Conservation (phyloP, 37 sponge, comb jelly and placozoan genomes). For the Halichondria panicea region DNA sequence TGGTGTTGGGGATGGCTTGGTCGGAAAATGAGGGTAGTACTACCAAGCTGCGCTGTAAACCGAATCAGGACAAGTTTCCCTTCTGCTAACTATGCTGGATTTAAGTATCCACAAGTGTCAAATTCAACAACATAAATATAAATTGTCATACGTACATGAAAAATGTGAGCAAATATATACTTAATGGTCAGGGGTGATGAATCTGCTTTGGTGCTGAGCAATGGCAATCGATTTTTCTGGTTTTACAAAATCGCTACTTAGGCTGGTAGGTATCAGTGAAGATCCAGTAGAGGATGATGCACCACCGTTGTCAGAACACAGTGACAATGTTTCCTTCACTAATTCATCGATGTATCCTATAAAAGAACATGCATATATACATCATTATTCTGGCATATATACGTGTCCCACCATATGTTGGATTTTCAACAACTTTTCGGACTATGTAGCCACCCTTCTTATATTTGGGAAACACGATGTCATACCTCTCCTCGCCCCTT, state of each 20-base stretch:
- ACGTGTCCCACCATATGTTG: constrained; percentile 22
- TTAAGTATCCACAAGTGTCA: too few species aligned
- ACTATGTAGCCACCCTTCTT: constrained; percentile 51
- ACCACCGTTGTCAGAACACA: not conserved
- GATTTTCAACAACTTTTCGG: constrained; percentile 8
- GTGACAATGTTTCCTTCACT: constrained; percentile 1
- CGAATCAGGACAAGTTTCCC: too few species aligned
- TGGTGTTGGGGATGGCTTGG: too few species aligned
- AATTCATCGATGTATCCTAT: constrained; percentile 30
- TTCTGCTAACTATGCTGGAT: too few species aligned
- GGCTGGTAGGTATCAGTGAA: not conserved
- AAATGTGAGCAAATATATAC: too few species aligned
- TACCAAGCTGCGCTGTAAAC: too few species aligned
- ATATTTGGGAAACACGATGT: constrained; percentile 20
- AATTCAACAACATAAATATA: too few species aligned
- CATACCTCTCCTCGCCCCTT: constrained; percentile 22
- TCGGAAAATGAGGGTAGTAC: too few species aligned
- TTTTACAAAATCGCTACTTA: constrained; percentile 17
- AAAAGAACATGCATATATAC: constrained; percentile 10
- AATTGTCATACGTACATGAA: too few species aligned
- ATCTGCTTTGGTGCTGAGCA: too few species aligned
- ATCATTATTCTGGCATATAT: not conserved
- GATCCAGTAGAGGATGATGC: too few species aligned
- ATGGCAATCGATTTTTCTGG: constrained; percentile 46
- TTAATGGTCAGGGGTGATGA: too few species aligned